Percentiles rank a stretch among this genome's conserved stretches.
phyloP scores from a whole-genome alignment of 2,797 vertebrate genomes.

The Bradypodion ventrale region DNA sequence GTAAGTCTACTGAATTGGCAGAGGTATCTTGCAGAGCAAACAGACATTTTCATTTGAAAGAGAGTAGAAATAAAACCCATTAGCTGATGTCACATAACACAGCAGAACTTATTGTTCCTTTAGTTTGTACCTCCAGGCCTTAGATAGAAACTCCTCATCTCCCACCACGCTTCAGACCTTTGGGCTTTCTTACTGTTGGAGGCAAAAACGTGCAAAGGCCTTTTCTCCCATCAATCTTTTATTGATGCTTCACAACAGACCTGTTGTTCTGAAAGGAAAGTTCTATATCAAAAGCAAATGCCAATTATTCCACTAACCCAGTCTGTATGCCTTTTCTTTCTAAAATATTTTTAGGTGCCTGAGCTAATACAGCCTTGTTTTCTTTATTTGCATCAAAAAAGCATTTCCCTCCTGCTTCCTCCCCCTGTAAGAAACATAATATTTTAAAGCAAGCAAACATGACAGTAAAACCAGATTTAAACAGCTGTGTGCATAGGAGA shows the following conservation, averaged over 20 bases:
- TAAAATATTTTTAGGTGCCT: constrained; percentile 33
- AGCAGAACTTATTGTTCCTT: constrained; percentile 1
- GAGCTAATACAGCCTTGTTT: constrained; percentile 9
- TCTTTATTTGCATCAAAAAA: constrained; percentile 37
- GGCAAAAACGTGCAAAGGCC: constrained; percentile 1
- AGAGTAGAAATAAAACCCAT: constrained; percentile 14
- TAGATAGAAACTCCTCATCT: not conserved
- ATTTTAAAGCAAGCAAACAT: constrained; percentile 35
- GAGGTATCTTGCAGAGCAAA: not conserved
- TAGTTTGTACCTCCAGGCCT: constrained; percentile 21
- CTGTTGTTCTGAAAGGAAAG: constrained; percentile 19
- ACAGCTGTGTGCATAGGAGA: not conserved
- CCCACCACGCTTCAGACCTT: constrained; percentile 24
- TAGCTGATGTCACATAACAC: not conserved
- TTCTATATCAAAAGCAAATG: constrained; percentile 8
- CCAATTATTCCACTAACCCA: constrained; percentile 30
- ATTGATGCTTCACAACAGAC: not conserved
- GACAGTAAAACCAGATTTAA: constrained; percentile 6
- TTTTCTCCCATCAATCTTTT: constrained; percentile 29
- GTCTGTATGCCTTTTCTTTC: constrained; percentile 1
- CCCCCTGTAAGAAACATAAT: not conserved
- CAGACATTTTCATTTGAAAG: not conserved
- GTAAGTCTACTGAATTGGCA: not conserved
- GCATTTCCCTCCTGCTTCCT: constrained; percentile 1
- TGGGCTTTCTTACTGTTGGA: constrained; percentile 28